Base-by-base conservation (phyloP, 2,888 invertebrate species). In the Pseudanteris insignis region DNA sequence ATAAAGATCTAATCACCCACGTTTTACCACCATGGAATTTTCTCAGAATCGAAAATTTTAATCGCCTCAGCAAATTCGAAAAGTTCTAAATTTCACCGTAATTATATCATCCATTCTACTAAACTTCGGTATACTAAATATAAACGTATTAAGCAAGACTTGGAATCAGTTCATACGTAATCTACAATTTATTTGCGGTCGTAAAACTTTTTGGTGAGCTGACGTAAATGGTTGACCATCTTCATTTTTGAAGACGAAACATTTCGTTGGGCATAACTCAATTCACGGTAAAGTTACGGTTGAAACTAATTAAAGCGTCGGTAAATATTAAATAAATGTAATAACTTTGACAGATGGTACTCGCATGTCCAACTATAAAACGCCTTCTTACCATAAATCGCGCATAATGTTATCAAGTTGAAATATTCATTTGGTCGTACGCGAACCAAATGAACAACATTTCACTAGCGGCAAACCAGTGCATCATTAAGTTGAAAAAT, bases 381-480 rank as follows among this genome's bases (percentile, higher is more conserved):
- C 55, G 59, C 46, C 51, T 46, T 51, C 59, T 44, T 44, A 46
- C 48, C 59, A 51, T 59, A 51, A 59, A 59, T 59, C 51, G 44
- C 59, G 29, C 51, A 51, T 47, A 53, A 53, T 59, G 59, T 44
- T 53, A 53, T 47, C 46, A 53, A 59, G 11, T 47, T 59, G 53
- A 59, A 59, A 59, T 59, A 59, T 59, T 59, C 59, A 59, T 59
- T 53, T 8, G 41, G 28, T 15, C 24, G 37, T 41, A 41, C 47
- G 26, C 26, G 47, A 40, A 47, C 48, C 26, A 57, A 48, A 57
- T 57, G 55, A 55, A 47, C 41, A 47, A 47, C 55, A 41, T 55
- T 55, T 55, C 55, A 55, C 41, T n/a, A 9, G 55, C 29, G 24
- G 40, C 38, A 9, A 37, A 46, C 54, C 54, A 33, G 46, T 38